Percentiles rank a stretch among this genome's conserved stretches.
Evolutionary conservation across 2,888 invertebrate species (phyloP).

Genomic region (Lottia scabra): DNA sequence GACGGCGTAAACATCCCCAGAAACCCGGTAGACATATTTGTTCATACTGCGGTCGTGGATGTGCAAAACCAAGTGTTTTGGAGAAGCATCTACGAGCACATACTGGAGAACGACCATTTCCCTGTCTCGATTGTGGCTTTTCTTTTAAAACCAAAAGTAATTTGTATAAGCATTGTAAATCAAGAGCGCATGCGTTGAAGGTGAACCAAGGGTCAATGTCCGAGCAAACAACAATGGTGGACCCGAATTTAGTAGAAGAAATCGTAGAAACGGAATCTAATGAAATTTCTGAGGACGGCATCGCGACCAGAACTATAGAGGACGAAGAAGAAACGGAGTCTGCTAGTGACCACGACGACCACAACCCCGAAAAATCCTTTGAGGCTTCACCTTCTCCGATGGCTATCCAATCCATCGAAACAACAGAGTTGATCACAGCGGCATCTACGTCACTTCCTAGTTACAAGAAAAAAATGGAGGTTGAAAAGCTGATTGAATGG

Average conservation of each 20-base stretch:
- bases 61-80: conserved; percentile 92
- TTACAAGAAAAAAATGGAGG: conserved; percentile 35
- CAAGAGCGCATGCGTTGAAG: conserved; percentile 58
- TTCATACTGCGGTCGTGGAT: conserved; percentile 87
- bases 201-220: conserved; percentile 23
- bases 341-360: conserved; percentile 15
- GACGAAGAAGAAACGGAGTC: conserved; percentile 28
- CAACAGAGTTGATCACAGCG: not conserved
- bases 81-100: conserved; percentile 94
- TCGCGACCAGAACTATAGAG: conserved; percentile 19
- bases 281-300: conserved; percentile 19
- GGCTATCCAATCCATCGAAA: not conserved
- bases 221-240: conserved; percentile 11
- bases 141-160: conserved; percentile 95
- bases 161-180: conserved; percentile 87
- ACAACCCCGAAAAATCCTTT: conserved; percentile 3
- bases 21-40: conserved; percentile 82
- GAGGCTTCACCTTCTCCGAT: conserved; percentile 3
- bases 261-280: conserved; percentile 8
- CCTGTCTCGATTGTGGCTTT: conserved; percentile 89
- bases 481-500: conserved; percentile 33
- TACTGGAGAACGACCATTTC: conserved; percentile 92
- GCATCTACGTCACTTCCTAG: conserved; percentile 18
- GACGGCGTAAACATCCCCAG: conserved; percentile 47
- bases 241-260: conserved; percentile 14